A percentile compares a stretch with the other conserved stretches of the same genome.
These are phyloP conservation scores for Nephrotoma appendiculata DNA, from an alignment of 2,888 invertebrate species.

Conservation along the genomic window DNA sequence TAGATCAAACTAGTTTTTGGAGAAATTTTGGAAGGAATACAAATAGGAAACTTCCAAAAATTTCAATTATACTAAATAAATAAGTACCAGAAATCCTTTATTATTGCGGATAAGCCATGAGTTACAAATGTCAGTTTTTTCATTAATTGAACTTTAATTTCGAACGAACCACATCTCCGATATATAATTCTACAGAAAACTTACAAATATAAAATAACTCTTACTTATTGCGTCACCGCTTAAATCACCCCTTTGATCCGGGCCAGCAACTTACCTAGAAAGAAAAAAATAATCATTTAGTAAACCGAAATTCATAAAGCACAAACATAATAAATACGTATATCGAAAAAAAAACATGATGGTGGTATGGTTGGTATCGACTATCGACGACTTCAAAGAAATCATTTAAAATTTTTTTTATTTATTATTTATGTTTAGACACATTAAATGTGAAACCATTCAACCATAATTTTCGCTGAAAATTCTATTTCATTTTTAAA, in stretches of 20 bases:
- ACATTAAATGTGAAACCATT: not conserved
- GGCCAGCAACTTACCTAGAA: not conserved
- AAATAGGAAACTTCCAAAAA: no score
- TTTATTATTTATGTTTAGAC: not conserved
- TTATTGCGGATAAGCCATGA: no score
- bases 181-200: no score
- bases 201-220: no score
- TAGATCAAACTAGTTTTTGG: no score
- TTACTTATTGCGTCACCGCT: no score
- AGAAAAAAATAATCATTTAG: not conserved
- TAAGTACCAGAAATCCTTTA: no score
- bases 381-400: not conserved
- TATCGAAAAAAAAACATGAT: not conserved
- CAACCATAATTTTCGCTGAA: not conserved
- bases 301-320: not conserved
- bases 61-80: no score
- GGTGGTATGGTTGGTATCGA: not conserved
- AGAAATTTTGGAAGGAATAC: no score
- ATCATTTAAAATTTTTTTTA: not conserved
- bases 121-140: no score
- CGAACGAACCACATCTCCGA: no score
- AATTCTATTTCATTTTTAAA: not conserved
- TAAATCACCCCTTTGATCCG: not conserved
- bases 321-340: not conserved
- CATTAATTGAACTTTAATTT: no score